Evolutionary conservation across 2,113 vertebrate species (phyloP).

Genomic region (Ia io): DNA sequence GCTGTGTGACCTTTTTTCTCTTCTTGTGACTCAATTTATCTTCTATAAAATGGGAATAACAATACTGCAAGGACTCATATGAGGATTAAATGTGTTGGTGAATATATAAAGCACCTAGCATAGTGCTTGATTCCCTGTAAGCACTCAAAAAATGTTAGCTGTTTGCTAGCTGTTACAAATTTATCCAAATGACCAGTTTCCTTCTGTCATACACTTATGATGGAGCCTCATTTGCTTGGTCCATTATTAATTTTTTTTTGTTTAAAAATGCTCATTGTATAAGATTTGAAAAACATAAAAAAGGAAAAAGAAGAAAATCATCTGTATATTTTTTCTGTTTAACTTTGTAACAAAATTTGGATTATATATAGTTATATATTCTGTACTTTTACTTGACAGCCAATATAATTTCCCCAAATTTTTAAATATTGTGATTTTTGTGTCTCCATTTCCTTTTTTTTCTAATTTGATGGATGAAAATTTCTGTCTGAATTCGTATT

Average conservation of each 20-base stretch:
- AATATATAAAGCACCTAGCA: not conserved
- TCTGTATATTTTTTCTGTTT: not conserved
- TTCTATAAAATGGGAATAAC: not conserved
- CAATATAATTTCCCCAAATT: not conserved
- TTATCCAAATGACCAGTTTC: not conserved
- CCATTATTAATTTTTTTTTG: not conserved
- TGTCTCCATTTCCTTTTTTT: conserved; percentile 30
- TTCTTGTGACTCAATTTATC: not conserved
- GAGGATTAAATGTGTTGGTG: not conserved
- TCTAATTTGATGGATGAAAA: not conserved
- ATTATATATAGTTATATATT: not conserved
- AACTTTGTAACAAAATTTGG: not conserved
- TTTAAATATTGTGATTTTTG: conserved; percentile 35
- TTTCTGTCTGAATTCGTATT: conserved; percentile 8
- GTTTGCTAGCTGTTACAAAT: not conserved
- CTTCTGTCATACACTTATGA: not conserved
- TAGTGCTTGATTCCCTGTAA: not conserved
- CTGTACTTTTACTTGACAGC: not conserved
- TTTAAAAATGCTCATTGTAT: not conserved
- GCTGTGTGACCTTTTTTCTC: not conserved
- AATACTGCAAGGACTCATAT: not conserved
- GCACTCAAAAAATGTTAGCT: too few species aligned
- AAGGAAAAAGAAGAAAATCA: not conserved
- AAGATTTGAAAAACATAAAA: conserved; percentile 5
- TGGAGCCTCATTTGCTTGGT: not conserved